Percentiles rank a stretch among this genome's conserved stretches.
phyloP scores from a whole-genome alignment of 2,797 vertebrate genomes.

The Chromobotia macracanthus region DNA sequence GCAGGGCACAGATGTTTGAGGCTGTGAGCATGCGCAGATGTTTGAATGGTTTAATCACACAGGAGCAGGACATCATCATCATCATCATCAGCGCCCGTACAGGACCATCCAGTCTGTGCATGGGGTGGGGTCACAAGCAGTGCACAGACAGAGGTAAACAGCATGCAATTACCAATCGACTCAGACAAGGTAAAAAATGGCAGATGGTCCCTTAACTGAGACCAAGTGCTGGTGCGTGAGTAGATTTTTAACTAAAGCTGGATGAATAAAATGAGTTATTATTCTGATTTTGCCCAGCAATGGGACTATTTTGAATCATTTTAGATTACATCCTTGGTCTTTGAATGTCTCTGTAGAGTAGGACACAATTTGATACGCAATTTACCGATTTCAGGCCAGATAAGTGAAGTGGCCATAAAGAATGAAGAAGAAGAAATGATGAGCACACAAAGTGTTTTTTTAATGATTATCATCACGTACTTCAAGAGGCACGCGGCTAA shows the following conservation, averaged over 20 bases:
- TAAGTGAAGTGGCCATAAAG: constrained; percentile 8
- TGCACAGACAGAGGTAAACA: constrained; percentile 54
- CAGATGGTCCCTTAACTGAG: constrained; percentile 62
- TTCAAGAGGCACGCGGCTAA: background rate
- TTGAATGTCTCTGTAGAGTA: constrained; percentile 29
- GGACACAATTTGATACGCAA: constrained; percentile 42
- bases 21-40: constrained; percentile 1
- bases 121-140: constrained; percentile 31
- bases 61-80: constrained; percentile 30
- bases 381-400: constrained; percentile 45
- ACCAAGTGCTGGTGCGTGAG: constrained; percentile 57
- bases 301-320: constrained; percentile 40
- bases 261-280: constrained; percentile 46
- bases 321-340: constrained; percentile 8
- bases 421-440: background rate
- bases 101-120: constrained; percentile 14
- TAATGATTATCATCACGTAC: constrained; percentile 3
- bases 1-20: constrained; percentile 57
- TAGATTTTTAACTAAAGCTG: constrained; percentile 52
- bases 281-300: constrained; percentile 50
- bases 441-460: constrained; percentile 9
- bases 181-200: constrained; percentile 60
- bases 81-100: constrained; percentile 31
- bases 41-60: constrained; percentile 22
- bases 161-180: constrained; percentile 61